Base-by-base conservation (phyloP, 2,113 vertebrate genomes). In the Sinocyclocheilus anshuiensis region DNA sequence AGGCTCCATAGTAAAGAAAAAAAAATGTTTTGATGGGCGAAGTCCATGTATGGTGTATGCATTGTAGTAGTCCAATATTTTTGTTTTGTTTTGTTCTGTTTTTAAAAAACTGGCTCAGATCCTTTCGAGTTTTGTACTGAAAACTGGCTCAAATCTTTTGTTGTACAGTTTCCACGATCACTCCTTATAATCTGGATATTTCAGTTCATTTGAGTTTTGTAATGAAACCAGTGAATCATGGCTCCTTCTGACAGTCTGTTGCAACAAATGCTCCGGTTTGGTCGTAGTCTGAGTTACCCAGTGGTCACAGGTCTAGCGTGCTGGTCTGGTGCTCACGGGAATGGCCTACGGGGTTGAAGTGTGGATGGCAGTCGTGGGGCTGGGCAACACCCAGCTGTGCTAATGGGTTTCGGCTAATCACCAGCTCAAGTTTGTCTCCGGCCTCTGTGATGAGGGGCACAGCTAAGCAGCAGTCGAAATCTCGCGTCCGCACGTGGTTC, bases 401-500 rank as follows among this genome's bases (percentile, higher is more conserved):
- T 92, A 97, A 88, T 0, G 96, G 96, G 86, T 96, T 98, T 45
- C 98, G 93, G 91, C 97, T 98, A 87, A 99, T 94, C 78, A 99
- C 96, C 91, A 99, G 91, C 87, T 99, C 97, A 90, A 99, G 94
- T 83, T 96, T 92, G 86, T 98, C 95, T 42, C 98, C 98, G 0
- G 97, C 97, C 91, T 98, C 97, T 0, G 97, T 97, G 93, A 99
- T 96, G 84, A 99, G 95, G 0, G 98, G 98, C 67, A 99, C 97
- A 0, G 96, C 96, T 93, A 99, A 92, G 91, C 97, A 97, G 93
- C 98, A 99, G 95, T 99, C 97, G 22, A 99, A 97, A 95, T 99
- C 97, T 87, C 97, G 92, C 0, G 97, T 99, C 88, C 96, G 95
- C 36, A 98, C 91, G 6, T 95, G 97, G 91, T 99, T 99, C 89